Evolutionary conservation across 2,888 invertebrate genomes (phyloP).

Genomic region (Epinotia demarniana): DNA sequence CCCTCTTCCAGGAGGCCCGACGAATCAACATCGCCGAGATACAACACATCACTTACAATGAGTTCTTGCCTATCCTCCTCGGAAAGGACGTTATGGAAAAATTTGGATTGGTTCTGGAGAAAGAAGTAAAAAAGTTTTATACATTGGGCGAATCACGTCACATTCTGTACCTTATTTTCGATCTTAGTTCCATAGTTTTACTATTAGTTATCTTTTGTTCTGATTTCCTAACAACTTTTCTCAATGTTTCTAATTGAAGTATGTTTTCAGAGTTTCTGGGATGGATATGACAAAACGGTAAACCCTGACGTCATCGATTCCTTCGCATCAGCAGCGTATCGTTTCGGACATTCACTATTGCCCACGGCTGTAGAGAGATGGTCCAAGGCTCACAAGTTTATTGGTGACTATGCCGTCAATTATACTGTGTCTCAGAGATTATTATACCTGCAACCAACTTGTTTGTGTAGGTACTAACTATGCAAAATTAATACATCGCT

Average conservation of each 20-base stretch:
- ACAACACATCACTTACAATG: conserved; percentile 95
- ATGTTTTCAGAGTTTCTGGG: conserved; percentile 88
- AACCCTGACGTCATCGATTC: conserved; percentile 96
- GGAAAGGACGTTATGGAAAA: conserved; percentile 97
- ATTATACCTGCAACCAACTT: conserved; percentile 2
- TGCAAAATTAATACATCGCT: conserved; percentile 23
- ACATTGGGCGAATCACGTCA: not conserved
- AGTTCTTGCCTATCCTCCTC: conserved; percentile 94
- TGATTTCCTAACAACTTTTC: not conserved
- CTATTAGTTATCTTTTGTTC: not conserved
- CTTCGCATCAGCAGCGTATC: conserved; percentile 96
- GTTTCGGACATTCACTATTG: conserved; percentile 95
- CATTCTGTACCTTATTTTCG: not conserved
- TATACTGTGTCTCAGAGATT: not conserved
- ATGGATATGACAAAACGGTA: conserved; percentile 92
- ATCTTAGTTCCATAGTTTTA: not conserved
- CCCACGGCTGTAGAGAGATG: conserved; percentile 96
- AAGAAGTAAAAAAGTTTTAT: conserved; percentile 82
- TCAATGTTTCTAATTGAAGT: conserved; percentile 3
- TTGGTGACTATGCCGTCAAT: conserved; percentile 83
- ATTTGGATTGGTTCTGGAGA: conserved; percentile 92
- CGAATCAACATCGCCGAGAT: conserved; percentile 94
- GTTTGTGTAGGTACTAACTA: not conserved
- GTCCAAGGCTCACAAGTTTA: conserved; percentile 97
- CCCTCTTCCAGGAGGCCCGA: conserved; percentile 93